Conservation (phyloP, 2,797 vertebrate species). For the Poecilia gillii region DNA sequence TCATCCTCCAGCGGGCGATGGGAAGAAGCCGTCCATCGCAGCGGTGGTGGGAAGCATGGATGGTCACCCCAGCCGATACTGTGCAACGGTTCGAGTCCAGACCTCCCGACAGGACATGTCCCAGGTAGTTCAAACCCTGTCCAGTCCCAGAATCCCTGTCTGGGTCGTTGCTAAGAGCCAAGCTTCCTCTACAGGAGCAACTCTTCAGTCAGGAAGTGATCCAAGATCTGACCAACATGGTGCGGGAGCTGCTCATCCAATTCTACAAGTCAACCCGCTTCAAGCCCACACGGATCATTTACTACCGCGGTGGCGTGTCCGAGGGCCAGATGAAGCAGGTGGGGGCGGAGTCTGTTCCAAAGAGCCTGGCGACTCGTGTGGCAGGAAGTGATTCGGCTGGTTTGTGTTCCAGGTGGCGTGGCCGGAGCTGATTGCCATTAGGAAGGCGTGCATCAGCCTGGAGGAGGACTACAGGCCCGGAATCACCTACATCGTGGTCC, state of each 20-base stretch:
- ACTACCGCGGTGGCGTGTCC: slow-evolving; percentile 96
- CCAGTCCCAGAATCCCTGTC: not conserved
- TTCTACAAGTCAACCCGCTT: slow-evolving; percentile 99
- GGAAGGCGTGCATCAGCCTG: slow-evolving; percentile 98
- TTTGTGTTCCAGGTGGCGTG: slow-evolving; percentile 88
- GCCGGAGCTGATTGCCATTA: slow-evolving; percentile 98
- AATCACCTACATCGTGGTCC: slow-evolving; percentile 98
- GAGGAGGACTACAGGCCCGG: slow-evolving; percentile 98
- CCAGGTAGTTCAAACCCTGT: slow-evolving; percentile 61
- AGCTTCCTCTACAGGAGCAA: slow-evolving; percentile 82
- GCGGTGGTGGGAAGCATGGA: slow-evolving; percentile 99
- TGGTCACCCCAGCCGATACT: slow-evolving; percentile 97
- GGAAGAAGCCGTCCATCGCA: slow-evolving; percentile 97
- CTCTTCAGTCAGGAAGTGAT: slow-evolving; percentile 98
- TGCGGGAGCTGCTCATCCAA: slow-evolving; percentile 95
- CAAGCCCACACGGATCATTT: slow-evolving; percentile 98
- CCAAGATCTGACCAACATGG: slow-evolving; percentile 98
- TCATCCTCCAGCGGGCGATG: slow-evolving; percentile 94
- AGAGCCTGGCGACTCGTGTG: not conserved
- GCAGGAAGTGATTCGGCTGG: not conserved
- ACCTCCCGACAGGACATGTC: slow-evolving; percentile 95
- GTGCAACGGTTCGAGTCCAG: slow-evolving; percentile 97
- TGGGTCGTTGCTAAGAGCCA: not conserved
- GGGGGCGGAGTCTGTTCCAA: not conserved
- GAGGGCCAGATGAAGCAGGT: slow-evolving; percentile 99